Conservation (phyloP, 2,113 vertebrate genomes). For the Heloderma charlesbogerti region DNA sequence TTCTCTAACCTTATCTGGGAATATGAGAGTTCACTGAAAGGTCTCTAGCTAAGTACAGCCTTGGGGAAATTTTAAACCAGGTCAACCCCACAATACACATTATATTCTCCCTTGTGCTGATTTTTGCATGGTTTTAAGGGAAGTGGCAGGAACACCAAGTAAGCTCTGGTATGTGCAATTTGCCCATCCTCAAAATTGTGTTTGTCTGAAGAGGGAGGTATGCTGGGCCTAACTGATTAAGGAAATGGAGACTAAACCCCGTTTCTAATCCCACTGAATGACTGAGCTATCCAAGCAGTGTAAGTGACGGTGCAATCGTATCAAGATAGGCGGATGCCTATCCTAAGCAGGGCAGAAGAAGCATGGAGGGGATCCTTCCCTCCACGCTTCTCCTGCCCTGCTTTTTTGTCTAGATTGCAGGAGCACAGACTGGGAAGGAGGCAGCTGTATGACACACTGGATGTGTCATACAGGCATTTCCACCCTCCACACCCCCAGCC, state of each 20-base stretch:
- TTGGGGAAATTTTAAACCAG: neutral
- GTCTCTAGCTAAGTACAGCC: neutral
- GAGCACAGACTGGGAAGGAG: too few relatives aligned
- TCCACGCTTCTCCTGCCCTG: too few relatives aligned
- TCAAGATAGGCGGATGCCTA: too few relatives aligned
- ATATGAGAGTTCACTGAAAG: neutral
- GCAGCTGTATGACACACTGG: too few relatives aligned
- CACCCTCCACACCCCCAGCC: too few relatives aligned
- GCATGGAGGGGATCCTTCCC: too few relatives aligned
- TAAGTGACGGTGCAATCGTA: neutral
- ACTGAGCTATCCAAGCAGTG: neutral
- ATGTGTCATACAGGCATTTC: too few relatives aligned
- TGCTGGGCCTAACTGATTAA: neutral
- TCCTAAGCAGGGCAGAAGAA: too few relatives aligned
- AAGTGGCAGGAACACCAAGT: neutral
- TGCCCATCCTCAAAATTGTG: neutral
- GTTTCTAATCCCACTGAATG: neutral
- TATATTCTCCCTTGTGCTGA: neutral
- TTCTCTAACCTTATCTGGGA: neutral
- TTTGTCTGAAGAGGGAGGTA: neutral
- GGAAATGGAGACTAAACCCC: neutral
- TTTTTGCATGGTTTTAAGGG: neutral
- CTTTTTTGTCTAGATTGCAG: too few relatives aligned
- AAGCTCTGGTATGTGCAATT: neutral
- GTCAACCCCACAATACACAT: neutral